These are phyloP conservation scores for Eidolon helvum DNA, from an alignment of 2,113 vertebrate species.

Conservation along the genomic window DNA sequence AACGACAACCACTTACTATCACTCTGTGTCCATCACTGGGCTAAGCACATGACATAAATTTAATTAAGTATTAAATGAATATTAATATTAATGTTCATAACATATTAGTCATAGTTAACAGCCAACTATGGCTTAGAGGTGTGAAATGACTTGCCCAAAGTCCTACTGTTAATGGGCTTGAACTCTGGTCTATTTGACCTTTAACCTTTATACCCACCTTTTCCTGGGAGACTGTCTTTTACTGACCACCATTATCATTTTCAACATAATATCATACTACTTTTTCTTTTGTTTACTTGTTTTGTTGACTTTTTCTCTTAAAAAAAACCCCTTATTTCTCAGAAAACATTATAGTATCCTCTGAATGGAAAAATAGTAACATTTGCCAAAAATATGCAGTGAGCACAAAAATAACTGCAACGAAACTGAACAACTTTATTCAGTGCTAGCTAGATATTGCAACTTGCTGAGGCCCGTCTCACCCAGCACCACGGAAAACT, in stretches of 20 bases:
- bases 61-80: background rate
- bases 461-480: background rate
- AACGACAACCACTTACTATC: background rate
- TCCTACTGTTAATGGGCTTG: background rate
- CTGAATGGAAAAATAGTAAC: conserved; percentile 8
- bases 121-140: background rate
- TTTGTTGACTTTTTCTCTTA: background rate
- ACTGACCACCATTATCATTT: background rate
- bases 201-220: background rate
- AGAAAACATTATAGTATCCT: background rate
- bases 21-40: background rate
- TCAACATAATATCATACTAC: background rate
- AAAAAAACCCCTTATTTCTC: background rate
- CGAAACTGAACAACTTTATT: background rate
- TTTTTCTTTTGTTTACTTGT: conserved; percentile 14
- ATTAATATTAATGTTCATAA: background rate
- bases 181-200: background rate
- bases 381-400: background rate
- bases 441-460: background rate
- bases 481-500: background rate
- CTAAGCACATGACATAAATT: background rate
- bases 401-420: background rate
- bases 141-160: background rate
- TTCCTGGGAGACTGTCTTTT: background rate
- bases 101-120: background rate